Conservation (phyloP, 2,113 vertebrate species). For the Brevimyrus niger region DNA sequence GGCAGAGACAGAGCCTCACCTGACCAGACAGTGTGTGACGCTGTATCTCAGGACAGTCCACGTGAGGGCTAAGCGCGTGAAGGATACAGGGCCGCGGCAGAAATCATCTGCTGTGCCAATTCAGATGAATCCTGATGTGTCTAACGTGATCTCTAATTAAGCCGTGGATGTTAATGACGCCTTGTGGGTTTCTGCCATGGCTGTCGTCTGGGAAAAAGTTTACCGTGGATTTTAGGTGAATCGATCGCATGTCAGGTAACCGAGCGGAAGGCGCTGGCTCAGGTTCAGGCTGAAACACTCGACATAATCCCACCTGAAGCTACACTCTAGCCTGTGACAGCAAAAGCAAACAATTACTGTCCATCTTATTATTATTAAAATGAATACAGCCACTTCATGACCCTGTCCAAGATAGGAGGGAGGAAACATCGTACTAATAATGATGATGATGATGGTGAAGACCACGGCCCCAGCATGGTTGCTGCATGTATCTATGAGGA, state of each 20-base stretch:
- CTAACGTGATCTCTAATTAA: slow-evolving; percentile 40
- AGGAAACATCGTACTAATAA: neutral
- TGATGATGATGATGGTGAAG: neutral
- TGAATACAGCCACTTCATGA: neutral
- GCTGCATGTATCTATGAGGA: neutral
- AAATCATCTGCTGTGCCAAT: slow-evolving; percentile 6
- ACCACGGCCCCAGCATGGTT: neutral
- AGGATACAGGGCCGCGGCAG: neutral
- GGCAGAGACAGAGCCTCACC: neutral
- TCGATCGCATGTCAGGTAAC: slow-evolving; percentile 45
- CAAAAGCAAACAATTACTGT: neutral
- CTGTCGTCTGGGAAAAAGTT: slow-evolving; percentile 31
- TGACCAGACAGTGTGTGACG: neutral
- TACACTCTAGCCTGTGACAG: neutral
- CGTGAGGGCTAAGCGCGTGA: slow-evolving; percentile 32
- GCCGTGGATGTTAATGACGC: slow-evolving; percentile 39
- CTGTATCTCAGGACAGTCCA: no score
- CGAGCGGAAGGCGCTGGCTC: neutral
- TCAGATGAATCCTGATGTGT: slow-evolving; percentile 32
- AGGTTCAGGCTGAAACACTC: neutral
- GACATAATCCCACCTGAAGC: neutral
- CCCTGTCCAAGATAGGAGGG: neutral
- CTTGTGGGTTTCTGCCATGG: slow-evolving; percentile 33
- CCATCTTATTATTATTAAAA: neutral
- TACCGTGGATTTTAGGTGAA: slow-evolving; percentile 39